Evolutionary conservation across 2,888 invertebrate species (phyloP).

Genomic region (Lucinisca nassula): DNA sequence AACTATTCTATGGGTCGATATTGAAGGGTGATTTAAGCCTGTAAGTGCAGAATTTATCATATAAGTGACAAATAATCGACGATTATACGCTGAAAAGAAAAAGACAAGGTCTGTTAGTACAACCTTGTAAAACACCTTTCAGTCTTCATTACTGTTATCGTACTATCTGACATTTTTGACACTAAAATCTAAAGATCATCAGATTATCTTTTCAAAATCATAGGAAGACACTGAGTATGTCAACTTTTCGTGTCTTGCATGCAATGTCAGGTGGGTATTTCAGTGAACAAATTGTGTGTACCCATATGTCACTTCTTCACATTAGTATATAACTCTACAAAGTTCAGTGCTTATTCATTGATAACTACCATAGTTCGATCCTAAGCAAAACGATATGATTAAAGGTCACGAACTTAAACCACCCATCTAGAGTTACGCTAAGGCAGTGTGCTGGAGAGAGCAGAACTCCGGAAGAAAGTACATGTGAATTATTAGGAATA

Average conservation of each 20-base stretch:
- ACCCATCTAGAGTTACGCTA: conserved; percentile 50
- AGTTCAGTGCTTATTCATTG: not conserved
- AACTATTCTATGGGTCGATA: not conserved
- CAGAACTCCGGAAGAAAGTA: not conserved
- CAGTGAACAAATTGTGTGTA: not conserved
- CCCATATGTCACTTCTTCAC: not conserved
- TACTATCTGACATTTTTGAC: conserved; percentile 1
- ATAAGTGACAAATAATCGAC: conserved; percentile 7
- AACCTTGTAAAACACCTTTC: not conserved
- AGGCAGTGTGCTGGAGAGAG: not conserved
- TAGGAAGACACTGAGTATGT: not conserved
- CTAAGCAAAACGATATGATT: conserved; percentile 66
- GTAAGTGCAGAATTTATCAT: conserved; percentile 6
- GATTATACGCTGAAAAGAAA: not conserved
- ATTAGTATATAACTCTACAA: not conserved
- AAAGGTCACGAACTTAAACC: conserved; percentile 64
- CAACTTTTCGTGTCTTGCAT: not conserved
- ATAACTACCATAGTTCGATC: not conserved
- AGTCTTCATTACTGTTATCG: not conserved
- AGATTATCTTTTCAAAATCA: conserved; percentile 1
- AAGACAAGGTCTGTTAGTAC: not conserved
- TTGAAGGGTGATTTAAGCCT: not conserved
- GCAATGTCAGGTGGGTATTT: not conserved
- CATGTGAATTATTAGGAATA: not conserved
- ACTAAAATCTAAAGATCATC: conserved; percentile 2